Percentiles rank a stretch among this genome's conserved stretches.
Evolutionary conservation across 2,113 vertebrate genomes (phyloP).

Genomic region (Hippocampus mohnikei): DNA sequence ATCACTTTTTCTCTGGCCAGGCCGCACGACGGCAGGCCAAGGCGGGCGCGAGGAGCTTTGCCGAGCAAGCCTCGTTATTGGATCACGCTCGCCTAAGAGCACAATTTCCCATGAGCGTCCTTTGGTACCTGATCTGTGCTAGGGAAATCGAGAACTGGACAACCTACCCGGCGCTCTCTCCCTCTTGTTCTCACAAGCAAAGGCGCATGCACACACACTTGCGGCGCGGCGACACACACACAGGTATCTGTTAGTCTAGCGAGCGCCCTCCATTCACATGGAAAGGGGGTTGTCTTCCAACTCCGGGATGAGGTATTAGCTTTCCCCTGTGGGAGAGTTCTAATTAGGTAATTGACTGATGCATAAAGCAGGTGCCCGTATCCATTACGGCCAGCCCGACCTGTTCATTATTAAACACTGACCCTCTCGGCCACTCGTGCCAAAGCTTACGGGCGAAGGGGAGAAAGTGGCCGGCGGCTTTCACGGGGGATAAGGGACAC

Average conservation of each 20-base stretch:
- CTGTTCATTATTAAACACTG: slow-evolving; percentile 79
- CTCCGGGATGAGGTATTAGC: slow-evolving; percentile 67
- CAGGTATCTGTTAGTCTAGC: slow-evolving; percentile 60
- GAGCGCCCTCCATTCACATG: slow-evolving; percentile 64
- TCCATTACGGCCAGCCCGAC: slow-evolving; percentile 74
- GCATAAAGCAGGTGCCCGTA: slow-evolving; percentile 79
- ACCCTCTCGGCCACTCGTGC: slow-evolving; percentile 71
- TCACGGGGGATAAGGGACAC: slow-evolving; percentile 53
- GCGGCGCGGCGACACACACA: slow-evolving; percentile 18
- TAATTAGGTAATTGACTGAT: slow-evolving; percentile 82
- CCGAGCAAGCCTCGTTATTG: slow-evolving; percentile 37
- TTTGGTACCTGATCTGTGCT: slow-evolving; percentile 64
- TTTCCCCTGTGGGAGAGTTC: slow-evolving; percentile 75
- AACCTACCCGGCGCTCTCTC: slow-evolving; percentile 11
- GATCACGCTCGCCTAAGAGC: slow-evolving; percentile 40
- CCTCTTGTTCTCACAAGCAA: slow-evolving; percentile 32
- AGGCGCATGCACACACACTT: slow-evolving; percentile 26
- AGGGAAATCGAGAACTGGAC: slow-evolving; percentile 41
- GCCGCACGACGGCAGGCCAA: slow-evolving; percentile 40
- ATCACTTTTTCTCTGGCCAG: slow-evolving; percentile 46
- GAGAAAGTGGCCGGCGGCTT: slow-evolving; percentile 63
- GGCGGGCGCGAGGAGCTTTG: slow-evolving; percentile 41
- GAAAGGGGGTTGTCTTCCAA: slow-evolving; percentile 55
- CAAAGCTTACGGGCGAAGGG: slow-evolving; percentile 49
- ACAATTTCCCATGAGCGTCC: slow-evolving; percentile 67